Conservation (phyloP, 1,140 invertebrate genomes). For the Scaptomyza pallida region DNA sequence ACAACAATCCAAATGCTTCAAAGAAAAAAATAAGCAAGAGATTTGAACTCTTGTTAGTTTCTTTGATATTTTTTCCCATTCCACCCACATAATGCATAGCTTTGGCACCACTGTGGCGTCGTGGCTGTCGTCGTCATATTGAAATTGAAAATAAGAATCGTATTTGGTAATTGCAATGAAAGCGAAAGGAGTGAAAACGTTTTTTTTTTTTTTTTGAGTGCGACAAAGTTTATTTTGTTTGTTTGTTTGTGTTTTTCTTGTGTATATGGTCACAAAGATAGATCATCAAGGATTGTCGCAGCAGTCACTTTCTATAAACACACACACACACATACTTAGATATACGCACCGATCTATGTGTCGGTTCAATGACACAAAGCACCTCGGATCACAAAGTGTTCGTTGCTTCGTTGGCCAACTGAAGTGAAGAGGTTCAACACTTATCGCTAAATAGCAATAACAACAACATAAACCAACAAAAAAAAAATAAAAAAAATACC, state of each 20-base stretch:
- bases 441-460: slow-evolving; percentile 76
- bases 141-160: slow-evolving; percentile 83
- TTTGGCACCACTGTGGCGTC: slow-evolving; percentile 44
- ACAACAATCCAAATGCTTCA: background rate
- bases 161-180: slow-evolving; percentile 82
- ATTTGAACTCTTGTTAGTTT: too few species aligned
- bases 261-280: slow-evolving; percentile 70
- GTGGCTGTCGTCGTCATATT: slow-evolving; percentile 78
- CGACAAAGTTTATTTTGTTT: slow-evolving; percentile 39
- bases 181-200: slow-evolving; percentile 81
- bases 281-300: slow-evolving; percentile 73
- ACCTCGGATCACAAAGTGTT: slow-evolving; percentile 29
- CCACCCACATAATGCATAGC: slow-evolving; percentile 12
- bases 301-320: slow-evolving; percentile 70
- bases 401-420: slow-evolving; percentile 27
- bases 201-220: slow-evolving; percentile 39
- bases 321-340: slow-evolving; percentile 6
- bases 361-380: slow-evolving; percentile 68
- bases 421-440: slow-evolving; percentile 63
- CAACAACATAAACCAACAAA: slow-evolving; percentile 36
- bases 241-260: too few species aligned
- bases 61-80: background rate
- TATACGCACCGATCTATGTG: slow-evolving; percentile 4
- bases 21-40: too few species aligned
- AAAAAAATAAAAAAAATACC: slow-evolving; percentile 66